Evolutionary conservation across 1,140 invertebrate species (phyloP).

Genomic region (Teleogryllus occipitalis): DNA sequence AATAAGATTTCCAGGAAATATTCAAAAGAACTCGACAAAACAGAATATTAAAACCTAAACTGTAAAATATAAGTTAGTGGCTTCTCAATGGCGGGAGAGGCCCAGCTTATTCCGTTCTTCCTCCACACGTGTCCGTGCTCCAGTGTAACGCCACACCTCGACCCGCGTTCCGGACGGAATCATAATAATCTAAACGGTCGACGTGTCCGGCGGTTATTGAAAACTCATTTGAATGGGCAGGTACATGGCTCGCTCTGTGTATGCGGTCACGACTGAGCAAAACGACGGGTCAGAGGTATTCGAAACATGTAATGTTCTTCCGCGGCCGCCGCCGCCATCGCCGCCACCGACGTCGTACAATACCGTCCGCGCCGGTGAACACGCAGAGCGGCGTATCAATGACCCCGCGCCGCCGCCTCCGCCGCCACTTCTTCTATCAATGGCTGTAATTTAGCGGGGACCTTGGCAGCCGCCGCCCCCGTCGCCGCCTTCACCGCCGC

Average conservation of each 20-base stretch:
- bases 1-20: too few relatives aligned
- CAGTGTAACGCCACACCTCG: background rate
- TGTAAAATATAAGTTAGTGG: too few relatives aligned
- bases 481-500: background rate
- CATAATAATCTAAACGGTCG: background rate
- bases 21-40: too few relatives aligned
- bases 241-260: background rate
- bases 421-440: constrained; percentile 4
- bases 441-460: constrained; percentile 10
- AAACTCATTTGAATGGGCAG: constrained; percentile 4
- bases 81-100: too few relatives aligned
- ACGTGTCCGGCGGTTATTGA: background rate
- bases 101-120: background rate
- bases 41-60: too few relatives aligned
- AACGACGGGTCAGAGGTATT: background rate
- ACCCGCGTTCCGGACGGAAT: background rate
- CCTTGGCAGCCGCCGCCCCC: background rate
- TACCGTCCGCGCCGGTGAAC: background rate
- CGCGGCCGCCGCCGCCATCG: too few relatives aligned
- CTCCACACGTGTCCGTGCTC: background rate
- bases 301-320: background rate
- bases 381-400: background rate
- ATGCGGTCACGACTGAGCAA: background rate
- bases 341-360: background rate
- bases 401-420: background rate